Conservation (phyloP, 2,797 vertebrate species). For the Macropodus opercularis region DNA sequence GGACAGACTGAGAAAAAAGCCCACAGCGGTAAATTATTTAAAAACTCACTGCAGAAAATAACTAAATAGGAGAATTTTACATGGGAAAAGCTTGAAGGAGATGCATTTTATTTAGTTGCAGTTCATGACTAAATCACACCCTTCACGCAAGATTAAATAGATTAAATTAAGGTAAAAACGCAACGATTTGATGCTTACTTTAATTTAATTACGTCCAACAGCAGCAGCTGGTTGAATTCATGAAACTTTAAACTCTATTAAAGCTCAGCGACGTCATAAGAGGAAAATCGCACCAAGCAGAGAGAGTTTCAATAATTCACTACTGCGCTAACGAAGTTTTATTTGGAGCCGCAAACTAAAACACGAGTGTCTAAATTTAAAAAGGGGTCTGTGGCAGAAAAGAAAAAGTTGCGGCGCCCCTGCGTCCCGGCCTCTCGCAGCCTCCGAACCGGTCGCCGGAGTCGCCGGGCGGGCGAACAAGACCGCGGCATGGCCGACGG, state of each 20-base stretch:
- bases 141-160: neutral
- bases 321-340: neutral
- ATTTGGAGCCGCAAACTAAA: neutral
- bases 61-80: neutral
- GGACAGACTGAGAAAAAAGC: neutral
- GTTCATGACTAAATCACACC: neutral
- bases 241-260: too few relatives aligned
- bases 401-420: constrained; percentile 56
- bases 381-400: neutral
- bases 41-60: neutral
- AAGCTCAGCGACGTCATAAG: too few relatives aligned
- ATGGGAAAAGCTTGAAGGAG: neutral
- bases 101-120: neutral
- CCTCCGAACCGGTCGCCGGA: constrained; percentile 13
- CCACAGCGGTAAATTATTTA: neutral
- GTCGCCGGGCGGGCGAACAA: neutral
- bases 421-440: constrained; percentile 19
- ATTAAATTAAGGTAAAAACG: neutral
- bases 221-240: too few relatives aligned
- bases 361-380: constrained; percentile 12
- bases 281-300: too few relatives aligned
- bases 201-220: too few relatives aligned
- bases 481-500: neutral
- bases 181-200: neutral
- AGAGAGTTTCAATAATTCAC: too few relatives aligned